These are phyloP conservation scores for Corynorhinus townsendii DNA, from an alignment of 2,113 vertebrate species.

Conservation along the genomic window DNA sequence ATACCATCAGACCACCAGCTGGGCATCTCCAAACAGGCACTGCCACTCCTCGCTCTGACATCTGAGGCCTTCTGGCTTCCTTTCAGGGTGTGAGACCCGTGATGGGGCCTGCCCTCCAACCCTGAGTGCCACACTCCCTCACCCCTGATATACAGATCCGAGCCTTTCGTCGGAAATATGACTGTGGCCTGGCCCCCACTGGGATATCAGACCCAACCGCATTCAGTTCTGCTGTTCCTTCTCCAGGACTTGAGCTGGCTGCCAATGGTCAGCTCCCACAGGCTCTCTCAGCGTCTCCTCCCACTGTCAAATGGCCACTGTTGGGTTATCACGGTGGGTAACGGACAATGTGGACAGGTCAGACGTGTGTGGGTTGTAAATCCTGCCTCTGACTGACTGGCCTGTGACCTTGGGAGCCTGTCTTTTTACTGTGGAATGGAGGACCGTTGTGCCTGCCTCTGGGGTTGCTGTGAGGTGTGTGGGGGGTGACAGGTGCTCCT, in stretches of 20 bases:
- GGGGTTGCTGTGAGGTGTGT: background rate
- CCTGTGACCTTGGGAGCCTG: background rate
- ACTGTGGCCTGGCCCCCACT: accelerated
- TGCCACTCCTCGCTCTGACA: background rate
- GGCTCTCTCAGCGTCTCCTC: background rate
- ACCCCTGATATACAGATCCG: background rate
- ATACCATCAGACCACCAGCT: background rate
- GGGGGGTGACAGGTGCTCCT: background rate
- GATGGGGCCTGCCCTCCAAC: background rate
- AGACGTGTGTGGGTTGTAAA: background rate
- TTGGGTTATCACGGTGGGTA: background rate
- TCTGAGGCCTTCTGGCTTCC: background rate
- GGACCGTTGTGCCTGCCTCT: too few relatives aligned
- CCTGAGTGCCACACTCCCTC: background rate
- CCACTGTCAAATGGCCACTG: background rate
- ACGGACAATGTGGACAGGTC: background rate
- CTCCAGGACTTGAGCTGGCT: background rate
- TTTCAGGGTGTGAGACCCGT: background rate
- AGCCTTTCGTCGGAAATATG: background rate
- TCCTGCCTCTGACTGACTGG: background rate
- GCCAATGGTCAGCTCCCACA: accelerated
- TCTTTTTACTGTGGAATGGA: background rate
- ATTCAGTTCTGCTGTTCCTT: background rate
- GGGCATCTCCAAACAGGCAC: background rate
- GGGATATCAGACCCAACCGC: background rate